Evolutionary conservation across 35 echinoderm and acorn worm genomes (phyloP).

Genomic region (Strongylocentrotus purpuratus): DNA sequence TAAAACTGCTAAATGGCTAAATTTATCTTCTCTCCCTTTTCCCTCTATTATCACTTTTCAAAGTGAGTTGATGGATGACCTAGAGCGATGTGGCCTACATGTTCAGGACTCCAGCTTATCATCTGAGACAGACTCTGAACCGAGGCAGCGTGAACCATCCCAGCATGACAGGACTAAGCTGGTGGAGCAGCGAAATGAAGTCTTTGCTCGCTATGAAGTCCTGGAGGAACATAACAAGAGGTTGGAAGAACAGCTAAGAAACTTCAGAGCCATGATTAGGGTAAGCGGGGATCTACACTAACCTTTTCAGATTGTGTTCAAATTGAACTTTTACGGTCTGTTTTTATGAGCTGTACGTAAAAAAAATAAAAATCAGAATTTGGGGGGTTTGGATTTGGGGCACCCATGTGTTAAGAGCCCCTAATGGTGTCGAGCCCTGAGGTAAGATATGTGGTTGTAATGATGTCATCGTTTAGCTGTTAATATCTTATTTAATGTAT

Average conservation of each 20-base stretch:
- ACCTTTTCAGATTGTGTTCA: neutral
- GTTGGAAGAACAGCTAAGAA: conserved; percentile 62
- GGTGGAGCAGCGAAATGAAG: conserved; percentile 57
- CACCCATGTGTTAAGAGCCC: no score
- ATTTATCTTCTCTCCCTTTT: neutral
- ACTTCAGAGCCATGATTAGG: conserved; percentile 60
- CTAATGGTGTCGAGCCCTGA: no score
- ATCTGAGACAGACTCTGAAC: neutral
- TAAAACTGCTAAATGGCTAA: neutral
- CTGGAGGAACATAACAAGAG: conserved; percentile 81
- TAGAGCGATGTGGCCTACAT: conserved; percentile 24
- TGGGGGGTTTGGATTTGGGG: no score
- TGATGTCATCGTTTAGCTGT: no score
- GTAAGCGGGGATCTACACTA: no score
- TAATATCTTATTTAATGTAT: no score
- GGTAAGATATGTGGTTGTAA: no score
- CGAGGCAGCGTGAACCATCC: conserved; percentile 16
- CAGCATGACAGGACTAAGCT: neutral
- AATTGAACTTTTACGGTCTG: neutral
- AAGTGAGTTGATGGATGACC: conserved; percentile 55
- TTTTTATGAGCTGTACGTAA: neutral
- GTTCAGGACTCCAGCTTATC: neutral
- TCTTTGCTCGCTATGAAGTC: conserved; percentile 73
- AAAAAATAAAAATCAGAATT: no score
- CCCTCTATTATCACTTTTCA: neutral